Conservation (phyloP, 2,888 invertebrate species). For the Eupithecia exiguata region DNA sequence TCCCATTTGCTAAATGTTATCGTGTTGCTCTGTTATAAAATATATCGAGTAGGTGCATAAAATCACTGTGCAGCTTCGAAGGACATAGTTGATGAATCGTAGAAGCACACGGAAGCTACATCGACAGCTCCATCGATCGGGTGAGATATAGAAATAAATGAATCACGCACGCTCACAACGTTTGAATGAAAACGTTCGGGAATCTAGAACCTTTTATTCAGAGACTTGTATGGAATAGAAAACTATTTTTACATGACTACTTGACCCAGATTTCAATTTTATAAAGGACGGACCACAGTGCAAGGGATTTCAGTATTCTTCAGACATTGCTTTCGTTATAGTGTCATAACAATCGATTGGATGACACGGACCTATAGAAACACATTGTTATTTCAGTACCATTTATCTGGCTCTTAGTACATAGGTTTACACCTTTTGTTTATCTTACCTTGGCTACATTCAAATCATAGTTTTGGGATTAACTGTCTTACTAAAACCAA, state of each 20-base stretch:
- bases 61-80: not conserved
- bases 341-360: not conserved
- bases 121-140: constrained; percentile 4
- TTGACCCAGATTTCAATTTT: not conserved
- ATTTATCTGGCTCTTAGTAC: not conserved
- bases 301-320: not conserved
- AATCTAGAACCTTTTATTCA: not conserved
- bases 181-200: not conserved
- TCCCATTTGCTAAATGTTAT: constrained; percentile 10
- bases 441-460: not conserved
- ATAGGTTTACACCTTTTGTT: not conserved
- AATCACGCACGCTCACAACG: not conserved
- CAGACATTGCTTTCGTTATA: not conserved
- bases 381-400: not conserved
- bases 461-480: not conserved
- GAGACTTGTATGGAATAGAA: not conserved
- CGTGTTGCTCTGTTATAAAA: not conserved
- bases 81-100: not conserved
- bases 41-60: not conserved
- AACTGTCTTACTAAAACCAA: not conserved
- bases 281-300: not conserved
- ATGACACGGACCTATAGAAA: not conserved
- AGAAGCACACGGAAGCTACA: not conserved
- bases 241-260: not conserved
- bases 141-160: constrained; percentile 8